These are phyloP conservation scores for Meteorus sp. DNA, from an alignment of 1,140 invertebrate species.

Conservation along the genomic window DNA sequence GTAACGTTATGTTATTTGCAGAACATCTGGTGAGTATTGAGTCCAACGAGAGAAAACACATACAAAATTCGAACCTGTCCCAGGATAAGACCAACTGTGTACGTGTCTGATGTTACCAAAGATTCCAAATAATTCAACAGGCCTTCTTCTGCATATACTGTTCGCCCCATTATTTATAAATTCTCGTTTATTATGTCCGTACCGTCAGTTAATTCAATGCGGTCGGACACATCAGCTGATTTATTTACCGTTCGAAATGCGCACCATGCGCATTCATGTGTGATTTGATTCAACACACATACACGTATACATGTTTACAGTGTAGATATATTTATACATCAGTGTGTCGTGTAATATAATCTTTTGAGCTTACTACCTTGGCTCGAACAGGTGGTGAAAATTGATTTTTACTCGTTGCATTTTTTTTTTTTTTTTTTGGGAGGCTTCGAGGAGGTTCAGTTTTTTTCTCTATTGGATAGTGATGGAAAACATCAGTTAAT, in stretches of 20 bases:
- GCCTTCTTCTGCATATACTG: slow-evolving; percentile 52
- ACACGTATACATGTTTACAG: not conserved
- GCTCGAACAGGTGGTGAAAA: too few relatives aligned
- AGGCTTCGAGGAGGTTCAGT: too few relatives aligned
- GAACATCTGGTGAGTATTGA: slow-evolving; percentile 18
- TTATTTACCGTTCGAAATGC: not conserved
- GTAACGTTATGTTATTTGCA: too few relatives aligned
- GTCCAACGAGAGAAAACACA: slow-evolving; percentile 16
- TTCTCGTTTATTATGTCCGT: not conserved
- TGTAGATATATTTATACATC: not conserved
- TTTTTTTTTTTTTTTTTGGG: too few relatives aligned
- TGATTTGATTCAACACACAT: not conserved
- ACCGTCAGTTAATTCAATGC: not conserved
- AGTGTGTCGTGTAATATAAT: too few relatives aligned
- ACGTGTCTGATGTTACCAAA: slow-evolving; percentile 55
- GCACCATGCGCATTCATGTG: not conserved
- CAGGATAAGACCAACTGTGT: slow-evolving; percentile 68
- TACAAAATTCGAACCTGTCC: slow-evolving; percentile 63
- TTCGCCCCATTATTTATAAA: slow-evolving; percentile 56
- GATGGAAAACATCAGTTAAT: too few relatives aligned
- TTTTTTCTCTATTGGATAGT: too few relatives aligned
- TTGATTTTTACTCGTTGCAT: too few relatives aligned
- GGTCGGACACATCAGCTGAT: slow-evolving; percentile 25
- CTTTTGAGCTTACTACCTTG: too few relatives aligned
- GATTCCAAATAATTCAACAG: slow-evolving; percentile 56